Base-by-base conservation (phyloP, 2,888 invertebrate genomes). In the Apamea monoglypha region DNA sequence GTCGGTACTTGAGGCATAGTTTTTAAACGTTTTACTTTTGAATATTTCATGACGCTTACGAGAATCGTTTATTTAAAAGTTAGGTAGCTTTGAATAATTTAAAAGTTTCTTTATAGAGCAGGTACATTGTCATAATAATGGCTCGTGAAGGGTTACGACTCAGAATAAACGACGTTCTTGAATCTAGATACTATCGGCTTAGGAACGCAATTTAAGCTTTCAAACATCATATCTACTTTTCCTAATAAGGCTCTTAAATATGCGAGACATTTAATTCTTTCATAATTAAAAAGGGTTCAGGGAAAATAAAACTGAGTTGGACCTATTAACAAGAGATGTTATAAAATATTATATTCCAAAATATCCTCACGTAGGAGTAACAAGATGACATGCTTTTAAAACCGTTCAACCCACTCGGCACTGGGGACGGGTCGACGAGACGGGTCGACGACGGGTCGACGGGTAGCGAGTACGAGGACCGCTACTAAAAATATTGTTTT, bases 401-500 rank as follows among this genome's bases (percentile, higher is more conserved):
- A 71, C 70, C 81, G 76, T 73, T 78, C 75, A 73, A 50, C 69
- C 87, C 80, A 36, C n/a, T 70, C 75, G 76, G 74, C 69, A 25
- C 63, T 1, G 66, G 76, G 64, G 25, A 4, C 76, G 63, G 47
- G 67, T 25, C n/a, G 50, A 50, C 56, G 69, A 29, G 44, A 6
- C 74, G 63, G 47, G 67, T 25, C 25, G 50, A 36, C 56, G 69
- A 47, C 66, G 67, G 56, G 64, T n/a, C 29, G 21, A 14, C 61
- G 79, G 50, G 53, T 75, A 64, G 56, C 76, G 53, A 63, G 63
- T 61, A 74, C 73, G 67, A 61, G 71, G 75, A 64, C 70, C 66
- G 67, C 66, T 76, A 77, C 83, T 83, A 83, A 80, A 85, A 88
- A 88, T 88, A 88, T 87, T 83, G 85, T 80, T 80, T 85, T 79